Evolutionary conservation across 2,797 vertebrate species (phyloP).

Genomic region (Epinephelus malabaricus): DNA sequence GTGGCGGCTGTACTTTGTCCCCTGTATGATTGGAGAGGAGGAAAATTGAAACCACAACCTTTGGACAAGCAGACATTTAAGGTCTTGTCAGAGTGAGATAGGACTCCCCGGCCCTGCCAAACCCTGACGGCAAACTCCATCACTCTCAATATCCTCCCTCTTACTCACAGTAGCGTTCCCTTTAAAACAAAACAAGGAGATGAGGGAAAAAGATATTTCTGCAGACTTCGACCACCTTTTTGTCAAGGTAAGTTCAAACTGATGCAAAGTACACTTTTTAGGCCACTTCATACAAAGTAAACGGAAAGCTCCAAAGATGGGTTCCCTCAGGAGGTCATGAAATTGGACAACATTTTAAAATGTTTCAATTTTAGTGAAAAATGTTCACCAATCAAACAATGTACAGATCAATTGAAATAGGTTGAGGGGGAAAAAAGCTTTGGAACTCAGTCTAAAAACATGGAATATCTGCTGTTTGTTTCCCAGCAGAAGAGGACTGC

Average conservation of each 20-base stretch:
- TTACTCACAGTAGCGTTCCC: slow-evolving; percentile 11
- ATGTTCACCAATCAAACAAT: background rate
- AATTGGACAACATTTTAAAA: background rate
- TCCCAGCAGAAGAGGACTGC: background rate
- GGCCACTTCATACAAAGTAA: background rate
- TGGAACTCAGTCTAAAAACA: background rate
- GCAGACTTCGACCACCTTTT: background rate
- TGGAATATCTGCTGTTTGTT: background rate
- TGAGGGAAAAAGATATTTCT: background rate
- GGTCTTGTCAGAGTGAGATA: slow-evolving; percentile 54
- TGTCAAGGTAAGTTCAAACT: background rate
- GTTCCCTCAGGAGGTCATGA: background rate
- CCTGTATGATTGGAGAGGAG: slow-evolving; percentile 32
- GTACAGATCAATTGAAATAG: background rate
- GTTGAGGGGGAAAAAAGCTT: background rate
- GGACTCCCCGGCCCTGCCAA: slow-evolving; percentile 24
- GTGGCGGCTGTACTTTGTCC: slow-evolving; percentile 26
- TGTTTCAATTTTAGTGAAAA: background rate
- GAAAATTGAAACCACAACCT: slow-evolving; percentile 61
- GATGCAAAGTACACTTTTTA: background rate
- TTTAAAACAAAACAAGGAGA: slow-evolving; percentile 28
- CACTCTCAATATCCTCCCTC: slow-evolving; percentile 27
- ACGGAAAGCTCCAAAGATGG: background rate
- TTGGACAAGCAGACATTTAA: slow-evolving; percentile 57
- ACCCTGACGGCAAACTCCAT: slow-evolving; percentile 28